Conservation (phyloP, 2,888 invertebrate species). For the Volucella inflata region DNA sequence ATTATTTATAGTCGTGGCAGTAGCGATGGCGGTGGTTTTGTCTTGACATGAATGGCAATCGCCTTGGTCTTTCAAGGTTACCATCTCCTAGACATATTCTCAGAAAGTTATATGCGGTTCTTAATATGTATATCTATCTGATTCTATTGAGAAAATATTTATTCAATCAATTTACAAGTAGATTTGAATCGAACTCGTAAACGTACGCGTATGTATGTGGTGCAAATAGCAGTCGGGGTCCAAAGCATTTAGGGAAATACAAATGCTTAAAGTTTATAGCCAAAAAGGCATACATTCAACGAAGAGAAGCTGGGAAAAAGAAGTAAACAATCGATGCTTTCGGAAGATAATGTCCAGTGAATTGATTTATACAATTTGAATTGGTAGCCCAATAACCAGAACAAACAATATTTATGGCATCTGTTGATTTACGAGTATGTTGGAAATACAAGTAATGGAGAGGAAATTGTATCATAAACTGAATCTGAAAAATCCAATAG, state of each 20-base stretch:
- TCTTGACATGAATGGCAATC: conserved; percentile 38
- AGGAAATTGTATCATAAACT: conserved; percentile 59
- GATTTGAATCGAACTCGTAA: background rate
- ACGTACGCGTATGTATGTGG: conserved; percentile 26
- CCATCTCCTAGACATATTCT: conserved; percentile 27
- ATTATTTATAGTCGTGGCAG: conserved; percentile 1
- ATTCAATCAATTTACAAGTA: conserved; percentile 48
- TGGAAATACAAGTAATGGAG: conserved; percentile 29
- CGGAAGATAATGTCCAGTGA: conserved; percentile 58
- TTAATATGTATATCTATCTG: background rate
- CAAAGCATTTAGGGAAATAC: conserved; percentile 41
- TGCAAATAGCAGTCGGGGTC: conserved; percentile 71
- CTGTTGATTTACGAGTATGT: conserved; percentile 63
- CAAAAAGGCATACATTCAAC: conserved; percentile 27
- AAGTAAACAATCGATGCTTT: conserved; percentile 28
- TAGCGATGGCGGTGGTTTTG: too few relatives aligned
- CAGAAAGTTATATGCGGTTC: conserved; percentile 12
- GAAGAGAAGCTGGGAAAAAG: background rate
- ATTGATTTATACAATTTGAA: conserved; percentile 56
- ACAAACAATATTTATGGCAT: conserved; percentile 30
- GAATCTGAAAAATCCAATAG: conserved; percentile 32
- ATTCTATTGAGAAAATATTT: conserved; percentile 36
- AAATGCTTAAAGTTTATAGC: background rate
- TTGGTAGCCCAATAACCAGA: conserved; percentile 30
- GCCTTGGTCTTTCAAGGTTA: conserved; percentile 63